Evolutionary conservation across 2,888 invertebrate species (phyloP).

Genomic region (Drosophila paracracens): DNA sequence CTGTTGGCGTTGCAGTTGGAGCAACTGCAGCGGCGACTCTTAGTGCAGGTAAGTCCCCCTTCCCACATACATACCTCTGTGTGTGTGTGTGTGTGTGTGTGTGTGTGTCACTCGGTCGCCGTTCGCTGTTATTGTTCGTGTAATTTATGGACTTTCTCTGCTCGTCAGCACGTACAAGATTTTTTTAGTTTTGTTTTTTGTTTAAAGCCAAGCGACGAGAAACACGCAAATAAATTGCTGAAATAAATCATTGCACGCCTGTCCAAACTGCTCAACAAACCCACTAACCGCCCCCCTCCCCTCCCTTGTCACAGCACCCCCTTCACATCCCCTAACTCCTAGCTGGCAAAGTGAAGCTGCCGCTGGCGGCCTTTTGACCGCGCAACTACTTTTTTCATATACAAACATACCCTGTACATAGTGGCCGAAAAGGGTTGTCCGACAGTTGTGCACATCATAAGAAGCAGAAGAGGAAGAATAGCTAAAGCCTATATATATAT

Average conservation of each 20-base stretch:
- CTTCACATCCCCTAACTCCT: background rate
- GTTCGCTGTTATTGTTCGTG: constrained; percentile 35
- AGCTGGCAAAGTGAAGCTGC: constrained; percentile 19
- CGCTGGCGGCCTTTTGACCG: constrained; percentile 72
- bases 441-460: background rate
- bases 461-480: background rate
- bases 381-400: constrained; percentile 3
- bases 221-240: constrained; percentile 78
- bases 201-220: constrained; percentile 51
- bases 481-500: background rate
- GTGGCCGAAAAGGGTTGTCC: background rate
- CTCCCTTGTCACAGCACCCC: background rate
- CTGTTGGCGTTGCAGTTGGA: background rate
- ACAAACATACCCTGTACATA: constrained; percentile 5
- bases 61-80: constrained; percentile 9
- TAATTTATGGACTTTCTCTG: constrained; percentile 83
- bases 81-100: constrained; percentile 36
- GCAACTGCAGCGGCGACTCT: background rate
- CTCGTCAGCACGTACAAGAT: constrained; percentile 65
- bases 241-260: constrained; percentile 79
- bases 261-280: constrained; percentile 30
- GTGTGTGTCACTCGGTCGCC: constrained; percentile 74
- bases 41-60: constrained; percentile 46
- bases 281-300: background rate
- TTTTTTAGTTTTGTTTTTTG: background rate